Percentiles rank a stretch among this genome's conserved stretches.
phyloP scores from a whole-genome alignment of 2,888 invertebrate species.

The Helleia helle region DNA sequence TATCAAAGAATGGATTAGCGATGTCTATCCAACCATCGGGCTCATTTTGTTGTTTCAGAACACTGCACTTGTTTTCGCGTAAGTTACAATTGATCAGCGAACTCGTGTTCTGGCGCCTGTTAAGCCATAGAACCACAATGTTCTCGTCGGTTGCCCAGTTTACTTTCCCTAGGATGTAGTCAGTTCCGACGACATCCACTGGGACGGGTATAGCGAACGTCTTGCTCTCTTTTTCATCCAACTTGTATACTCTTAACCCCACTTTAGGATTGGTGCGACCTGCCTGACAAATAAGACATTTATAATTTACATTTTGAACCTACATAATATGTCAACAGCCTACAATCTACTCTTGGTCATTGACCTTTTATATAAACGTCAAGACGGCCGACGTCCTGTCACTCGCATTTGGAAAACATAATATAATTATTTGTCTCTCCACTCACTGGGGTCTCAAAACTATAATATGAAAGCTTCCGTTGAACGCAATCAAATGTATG shows the following conservation, averaged over 20 bases:
- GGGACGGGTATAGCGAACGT: conserved; percentile 67
- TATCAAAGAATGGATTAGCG: conserved; percentile 66
- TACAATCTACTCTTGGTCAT: too few relatives aligned
- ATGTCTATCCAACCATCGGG: conserved; percentile 81
- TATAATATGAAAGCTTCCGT: too few relatives aligned
- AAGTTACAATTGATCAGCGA: conserved; percentile 75
- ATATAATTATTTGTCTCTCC: too few relatives aligned
- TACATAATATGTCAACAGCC: too few relatives aligned
- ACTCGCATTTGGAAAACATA: too few relatives aligned
- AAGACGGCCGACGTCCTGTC: too few relatives aligned
- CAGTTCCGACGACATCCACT: conserved; percentile 66
- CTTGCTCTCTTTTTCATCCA: conserved; percentile 34
- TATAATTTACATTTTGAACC: background rate
- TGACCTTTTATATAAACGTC: too few relatives aligned
- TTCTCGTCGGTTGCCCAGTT: conserved; percentile 81
- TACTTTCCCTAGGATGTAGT: conserved; percentile 80
- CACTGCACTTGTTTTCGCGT: conserved; percentile 46
- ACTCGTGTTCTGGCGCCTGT: conserved; percentile 86
- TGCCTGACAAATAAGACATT: conserved; percentile 59
- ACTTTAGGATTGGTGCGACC: conserved; percentile 84
- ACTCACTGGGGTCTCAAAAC: too few relatives aligned
- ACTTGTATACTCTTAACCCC: conserved; percentile 76
- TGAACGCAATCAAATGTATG: too few relatives aligned
- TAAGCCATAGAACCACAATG: conserved; percentile 85
- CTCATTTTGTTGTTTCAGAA: conserved; percentile 61